A percentile compares a stretch with the other conserved stretches of the same genome.
phyloP scores from a whole-genome alignment of 2,113 vertebrate genomes.

The Pyrgilauda ruficollis region DNA sequence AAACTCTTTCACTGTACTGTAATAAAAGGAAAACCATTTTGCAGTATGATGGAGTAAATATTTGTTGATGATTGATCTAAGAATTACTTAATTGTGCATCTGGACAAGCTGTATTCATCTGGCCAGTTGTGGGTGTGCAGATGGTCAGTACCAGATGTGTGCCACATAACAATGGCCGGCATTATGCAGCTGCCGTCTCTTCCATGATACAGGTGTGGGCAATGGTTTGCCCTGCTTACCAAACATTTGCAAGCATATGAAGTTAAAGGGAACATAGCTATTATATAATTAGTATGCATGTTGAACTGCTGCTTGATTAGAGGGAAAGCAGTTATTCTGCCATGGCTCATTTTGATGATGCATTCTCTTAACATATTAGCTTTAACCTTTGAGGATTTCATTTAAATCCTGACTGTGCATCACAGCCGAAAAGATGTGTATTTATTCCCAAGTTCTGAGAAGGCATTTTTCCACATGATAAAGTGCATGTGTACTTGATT shows the following conservation, averaged over 20 bases:
- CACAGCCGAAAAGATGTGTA: background rate
- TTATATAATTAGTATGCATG: background rate
- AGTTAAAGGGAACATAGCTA: background rate
- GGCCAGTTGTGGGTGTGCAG: background rate
- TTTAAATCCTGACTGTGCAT: background rate
- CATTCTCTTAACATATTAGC: background rate
- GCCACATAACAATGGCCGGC: rapidly evolving
- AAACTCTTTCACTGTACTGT: background rate
- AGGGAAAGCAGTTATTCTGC: background rate
- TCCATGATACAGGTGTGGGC: background rate
- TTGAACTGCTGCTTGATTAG: background rate
- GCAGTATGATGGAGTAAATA: rapidly evolving
- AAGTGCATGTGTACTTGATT: background rate
- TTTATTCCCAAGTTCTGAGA: background rate
- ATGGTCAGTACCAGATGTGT: background rate
- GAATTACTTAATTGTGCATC: background rate
- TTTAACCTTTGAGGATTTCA: background rate
- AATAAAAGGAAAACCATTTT: background rate
- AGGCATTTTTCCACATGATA: background rate
- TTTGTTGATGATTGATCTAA: background rate
- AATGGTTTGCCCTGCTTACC: background rate
- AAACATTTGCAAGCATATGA: background rate
- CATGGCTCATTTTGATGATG: background rate
- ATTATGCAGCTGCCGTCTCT: background rate
- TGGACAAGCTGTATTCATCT: background rate